Evolutionary conservation across 2,797 vertebrate species (phyloP).

Genomic region (Clarias laeviceps): DNA sequence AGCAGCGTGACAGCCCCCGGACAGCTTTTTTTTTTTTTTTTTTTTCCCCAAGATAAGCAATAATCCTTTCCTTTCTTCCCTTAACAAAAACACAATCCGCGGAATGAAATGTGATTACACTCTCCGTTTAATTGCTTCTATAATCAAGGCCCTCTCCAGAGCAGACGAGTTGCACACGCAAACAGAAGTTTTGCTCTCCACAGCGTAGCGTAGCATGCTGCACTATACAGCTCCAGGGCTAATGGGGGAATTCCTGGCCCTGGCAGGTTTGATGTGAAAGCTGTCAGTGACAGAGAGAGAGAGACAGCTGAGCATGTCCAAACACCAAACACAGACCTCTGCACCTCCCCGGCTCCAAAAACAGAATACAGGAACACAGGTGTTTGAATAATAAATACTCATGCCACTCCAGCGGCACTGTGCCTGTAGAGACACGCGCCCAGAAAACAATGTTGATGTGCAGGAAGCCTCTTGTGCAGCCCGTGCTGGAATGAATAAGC

Average conservation of each 20-base stretch:
- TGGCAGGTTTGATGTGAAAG: constrained; percentile 60
- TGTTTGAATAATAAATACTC: constrained; percentile 86
- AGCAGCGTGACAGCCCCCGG: constrained; percentile 34
- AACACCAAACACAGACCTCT: constrained; percentile 72
- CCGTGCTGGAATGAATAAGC: constrained; percentile 72
- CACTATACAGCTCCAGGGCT: constrained; percentile 53
- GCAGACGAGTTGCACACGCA: constrained; percentile 44
- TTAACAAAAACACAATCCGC: constrained; percentile 29
- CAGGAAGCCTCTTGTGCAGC: constrained; percentile 57
- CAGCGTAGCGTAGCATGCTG: constrained; percentile 33
- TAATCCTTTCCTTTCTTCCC: constrained; percentile 34
- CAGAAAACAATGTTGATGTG: constrained; percentile 84
- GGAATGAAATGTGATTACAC: constrained; percentile 50
- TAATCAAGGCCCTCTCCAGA: constrained; percentile 52
- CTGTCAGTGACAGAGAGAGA: constrained; percentile 60
- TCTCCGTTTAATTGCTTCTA: constrained; percentile 52
- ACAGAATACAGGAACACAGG: constrained; percentile 80
- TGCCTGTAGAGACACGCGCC: constrained; percentile 70
- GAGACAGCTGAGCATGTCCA: constrained; percentile 71
- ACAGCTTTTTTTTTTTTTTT: constrained; percentile 20
- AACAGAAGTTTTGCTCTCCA: constrained; percentile 55
- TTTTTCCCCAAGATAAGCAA: constrained; percentile 20
- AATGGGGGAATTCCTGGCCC: constrained; percentile 56
- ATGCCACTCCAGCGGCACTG: constrained; percentile 61
- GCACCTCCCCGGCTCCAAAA: constrained; percentile 69